A percentile compares a stretch with the other conserved stretches of the same genome.
Evolutionary conservation across 2,797 vertebrate species (phyloP).

Genomic region (Atherinosoma microstoma): DNA sequence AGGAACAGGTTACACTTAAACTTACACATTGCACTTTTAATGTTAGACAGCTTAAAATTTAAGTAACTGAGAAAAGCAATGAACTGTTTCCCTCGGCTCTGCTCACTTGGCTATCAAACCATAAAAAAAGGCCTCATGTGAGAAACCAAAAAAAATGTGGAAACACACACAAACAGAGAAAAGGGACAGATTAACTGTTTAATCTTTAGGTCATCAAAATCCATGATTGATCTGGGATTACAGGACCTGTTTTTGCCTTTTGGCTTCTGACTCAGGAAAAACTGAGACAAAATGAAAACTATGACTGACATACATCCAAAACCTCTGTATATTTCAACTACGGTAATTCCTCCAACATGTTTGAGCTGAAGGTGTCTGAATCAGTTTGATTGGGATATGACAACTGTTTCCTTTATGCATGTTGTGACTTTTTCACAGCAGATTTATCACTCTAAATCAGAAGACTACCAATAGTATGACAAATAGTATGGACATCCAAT

Average conservation of each 20-base stretch:
- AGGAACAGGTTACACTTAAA: too few species aligned
- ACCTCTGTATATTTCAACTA: not conserved
- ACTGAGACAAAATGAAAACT: conserved; percentile 15
- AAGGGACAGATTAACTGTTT: conserved; percentile 74
- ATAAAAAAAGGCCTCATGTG: conserved; percentile 13
- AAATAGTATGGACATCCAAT: conserved; percentile 2
- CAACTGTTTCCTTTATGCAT: too few species aligned
- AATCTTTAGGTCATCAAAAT: conserved; percentile 76
- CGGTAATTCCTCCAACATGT: not conserved
- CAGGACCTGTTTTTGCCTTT: conserved; percentile 50
- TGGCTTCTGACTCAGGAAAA: conserved; percentile 37
- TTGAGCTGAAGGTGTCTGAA: not conserved
- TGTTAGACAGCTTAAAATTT: not conserved
- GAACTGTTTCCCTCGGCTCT: conserved; percentile 1
- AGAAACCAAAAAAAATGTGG: conserved; percentile 53
- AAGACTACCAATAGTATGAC: not conserved
- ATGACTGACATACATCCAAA: conserved; percentile 6
- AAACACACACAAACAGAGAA: conserved; percentile 35
- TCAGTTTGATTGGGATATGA: not conserved
- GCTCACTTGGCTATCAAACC: not conserved
- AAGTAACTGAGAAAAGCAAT: not conserved
- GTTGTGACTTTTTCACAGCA: not conserved
- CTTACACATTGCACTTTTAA: too few species aligned
- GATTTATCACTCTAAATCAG: not conserved
- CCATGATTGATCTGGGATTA: conserved; percentile 81